Evolutionary conservation across 2,797 vertebrate genomes (phyloP).

Genomic region (Carduelis carduelis): DNA sequence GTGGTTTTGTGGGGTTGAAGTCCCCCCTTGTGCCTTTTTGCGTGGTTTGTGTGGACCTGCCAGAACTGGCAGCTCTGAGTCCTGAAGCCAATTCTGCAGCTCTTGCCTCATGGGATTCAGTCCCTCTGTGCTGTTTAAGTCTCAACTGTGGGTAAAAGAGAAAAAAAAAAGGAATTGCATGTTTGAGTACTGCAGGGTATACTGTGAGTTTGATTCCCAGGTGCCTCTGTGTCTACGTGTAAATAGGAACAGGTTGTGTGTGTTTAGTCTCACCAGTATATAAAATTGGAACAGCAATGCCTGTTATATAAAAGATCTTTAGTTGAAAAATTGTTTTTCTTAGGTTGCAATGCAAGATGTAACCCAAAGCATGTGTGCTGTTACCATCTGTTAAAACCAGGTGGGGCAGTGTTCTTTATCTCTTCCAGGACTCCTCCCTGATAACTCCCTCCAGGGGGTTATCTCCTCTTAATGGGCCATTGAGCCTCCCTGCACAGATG

Average conservation of each 20-base stretch:
- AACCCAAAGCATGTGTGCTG: background rate
- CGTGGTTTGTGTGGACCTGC: background rate
- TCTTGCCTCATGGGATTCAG: background rate
- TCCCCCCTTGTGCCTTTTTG: background rate
- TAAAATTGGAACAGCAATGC: background rate
- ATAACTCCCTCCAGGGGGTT: no score
- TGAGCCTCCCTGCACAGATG: accelerated
- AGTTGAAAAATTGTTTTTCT: background rate
- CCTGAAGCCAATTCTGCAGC: background rate
- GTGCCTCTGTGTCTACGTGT: background rate
- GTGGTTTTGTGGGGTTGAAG: background rate
- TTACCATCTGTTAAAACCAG: background rate
- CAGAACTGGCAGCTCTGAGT: no score
- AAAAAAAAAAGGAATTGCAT: background rate
- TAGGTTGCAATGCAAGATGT: background rate
- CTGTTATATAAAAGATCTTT: background rate
- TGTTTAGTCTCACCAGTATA: background rate
- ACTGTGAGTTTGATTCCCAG: background rate
- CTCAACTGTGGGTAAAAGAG: no score
- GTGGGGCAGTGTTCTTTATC: background rate
- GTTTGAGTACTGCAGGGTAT: background rate
- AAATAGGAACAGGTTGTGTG: background rate
- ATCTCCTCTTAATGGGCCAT: background rate
- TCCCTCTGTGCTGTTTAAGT: background rate
- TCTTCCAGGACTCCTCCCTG: no score